phyloP scores from a whole-genome alignment of 2,113 vertebrate species.

The Gymnogyps californianus region DNA sequence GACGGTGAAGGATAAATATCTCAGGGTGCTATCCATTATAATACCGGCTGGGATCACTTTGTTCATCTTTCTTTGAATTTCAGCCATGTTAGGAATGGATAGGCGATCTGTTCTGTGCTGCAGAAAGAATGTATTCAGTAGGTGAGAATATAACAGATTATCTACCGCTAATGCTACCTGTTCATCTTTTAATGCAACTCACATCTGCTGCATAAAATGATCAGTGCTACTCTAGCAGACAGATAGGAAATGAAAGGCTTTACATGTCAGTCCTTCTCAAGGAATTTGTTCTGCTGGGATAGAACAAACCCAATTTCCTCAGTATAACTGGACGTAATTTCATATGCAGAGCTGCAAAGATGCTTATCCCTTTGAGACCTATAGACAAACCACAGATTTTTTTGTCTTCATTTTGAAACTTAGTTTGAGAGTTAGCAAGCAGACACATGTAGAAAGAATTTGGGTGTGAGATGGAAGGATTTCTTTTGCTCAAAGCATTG shows the following conservation, averaged over 20 bases:
- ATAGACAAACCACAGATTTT: not conserved
- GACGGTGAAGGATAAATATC: constrained; percentile 35
- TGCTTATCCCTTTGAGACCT: not conserved
- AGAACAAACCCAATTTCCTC: not conserved
- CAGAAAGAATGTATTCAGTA: not conserved
- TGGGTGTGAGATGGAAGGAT: not conserved
- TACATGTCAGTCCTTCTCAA: not conserved
- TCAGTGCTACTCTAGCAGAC: not conserved
- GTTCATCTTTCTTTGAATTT: constrained; percentile 10
- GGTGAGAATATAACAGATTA: not conserved
- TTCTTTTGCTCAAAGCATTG: not conserved
- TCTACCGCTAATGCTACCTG: not conserved
- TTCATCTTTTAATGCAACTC: not conserved
- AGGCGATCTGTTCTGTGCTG: not conserved
- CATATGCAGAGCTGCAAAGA: not conserved
- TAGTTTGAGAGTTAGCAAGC: not conserved
- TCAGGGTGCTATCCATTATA: not conserved
- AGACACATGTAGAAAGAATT: not conserved
- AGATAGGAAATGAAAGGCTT: not conserved
- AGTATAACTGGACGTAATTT: not conserved
- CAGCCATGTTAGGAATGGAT: not conserved
- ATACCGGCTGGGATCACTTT: not conserved
- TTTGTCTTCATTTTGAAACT: not conserved
- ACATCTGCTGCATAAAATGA: not conserved
- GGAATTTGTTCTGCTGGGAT: not conserved